Conservation (phyloP, 1,140 invertebrate genomes). For the Aphaenogaster ashmeadi region DNA sequence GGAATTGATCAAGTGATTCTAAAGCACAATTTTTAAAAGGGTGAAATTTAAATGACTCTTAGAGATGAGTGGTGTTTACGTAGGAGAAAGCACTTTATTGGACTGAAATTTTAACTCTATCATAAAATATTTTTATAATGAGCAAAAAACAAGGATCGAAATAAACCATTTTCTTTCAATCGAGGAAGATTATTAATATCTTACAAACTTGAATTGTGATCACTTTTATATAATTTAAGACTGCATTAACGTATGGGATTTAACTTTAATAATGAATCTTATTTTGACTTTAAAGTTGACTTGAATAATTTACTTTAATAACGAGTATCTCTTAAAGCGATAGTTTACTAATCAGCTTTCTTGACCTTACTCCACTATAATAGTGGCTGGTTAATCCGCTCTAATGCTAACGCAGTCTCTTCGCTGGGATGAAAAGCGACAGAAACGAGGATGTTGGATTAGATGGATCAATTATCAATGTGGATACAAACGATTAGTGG, state of each 20-base stretch:
- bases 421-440: slow-evolving; percentile 9
- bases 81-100: background rate
- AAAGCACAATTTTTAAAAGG: slow-evolving; percentile 17
- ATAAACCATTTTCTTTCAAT: background rate
- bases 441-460: slow-evolving; percentile 17
- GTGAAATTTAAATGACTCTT: background rate
- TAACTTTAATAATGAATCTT: background rate
- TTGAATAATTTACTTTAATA: slow-evolving; percentile 28
- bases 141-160: background rate
- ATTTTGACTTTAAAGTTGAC: background rate
- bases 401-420: background rate
- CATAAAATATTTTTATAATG: background rate
- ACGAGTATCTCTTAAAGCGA: background rate
- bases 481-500: slow-evolving; percentile 34
- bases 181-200: background rate
- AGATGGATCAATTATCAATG: slow-evolving; percentile 45
- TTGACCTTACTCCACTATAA: background rate
- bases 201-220: background rate
- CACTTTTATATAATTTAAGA: background rate
- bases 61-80: background rate
- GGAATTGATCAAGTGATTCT: background rate
- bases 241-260: background rate
- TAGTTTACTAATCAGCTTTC: slow-evolving; percentile 16
- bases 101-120: background rate
- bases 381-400: background rate